Base-by-base conservation (phyloP, 2,888 invertebrate genomes). In the Cheilosia urbana region DNA sequence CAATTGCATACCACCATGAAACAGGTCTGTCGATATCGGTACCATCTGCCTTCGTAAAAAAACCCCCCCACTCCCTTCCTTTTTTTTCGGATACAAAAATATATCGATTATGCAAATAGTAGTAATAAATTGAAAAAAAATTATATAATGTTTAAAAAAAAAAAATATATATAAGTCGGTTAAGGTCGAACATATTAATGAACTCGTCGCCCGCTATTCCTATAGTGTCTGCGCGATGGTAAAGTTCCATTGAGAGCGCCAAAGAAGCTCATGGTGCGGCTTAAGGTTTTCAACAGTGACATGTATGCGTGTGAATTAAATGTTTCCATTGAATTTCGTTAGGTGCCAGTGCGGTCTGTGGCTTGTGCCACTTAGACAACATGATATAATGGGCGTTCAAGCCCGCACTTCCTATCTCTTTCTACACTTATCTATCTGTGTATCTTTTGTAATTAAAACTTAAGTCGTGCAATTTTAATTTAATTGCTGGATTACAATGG, bases 121-220 rank as follows among this genome's bases (percentile, higher is more conserved):
- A 4, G 40, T 21, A 49, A 79, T 51, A 51, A 51, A 51, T 62
- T 51, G 37, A 37, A 53, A 66, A 73, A 68, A 66, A 68, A 57
- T 68, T 75, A 55, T 68, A 55, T 79, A 55, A 42, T n/a, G n/a
- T n/a, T 76, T 75, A 73, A 71, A 72, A 77, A 81, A 15, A 51
- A 51, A 51, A 24, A 45, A 17, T 1, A 62, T 37, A 34, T 1
- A 4, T 72, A 87, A 81, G 76, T 87, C 87, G 87, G 87, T 87
- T 87, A 87, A 87, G 87, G 87, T 84, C 87, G 72, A 62, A 72
- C 78, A 78, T 72, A 75, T 87, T 81, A 81, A 84, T 81, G 68
- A 81, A 72, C 69, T 71, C 66, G 71, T 55, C 62, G 60, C 60
- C 51, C 45, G 40, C 34, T 51, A 5, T 17, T 55, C 6, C 30